Conservation (phyloP, 2,797 vertebrate species). For the Moxostoma hubbsi region DNA sequence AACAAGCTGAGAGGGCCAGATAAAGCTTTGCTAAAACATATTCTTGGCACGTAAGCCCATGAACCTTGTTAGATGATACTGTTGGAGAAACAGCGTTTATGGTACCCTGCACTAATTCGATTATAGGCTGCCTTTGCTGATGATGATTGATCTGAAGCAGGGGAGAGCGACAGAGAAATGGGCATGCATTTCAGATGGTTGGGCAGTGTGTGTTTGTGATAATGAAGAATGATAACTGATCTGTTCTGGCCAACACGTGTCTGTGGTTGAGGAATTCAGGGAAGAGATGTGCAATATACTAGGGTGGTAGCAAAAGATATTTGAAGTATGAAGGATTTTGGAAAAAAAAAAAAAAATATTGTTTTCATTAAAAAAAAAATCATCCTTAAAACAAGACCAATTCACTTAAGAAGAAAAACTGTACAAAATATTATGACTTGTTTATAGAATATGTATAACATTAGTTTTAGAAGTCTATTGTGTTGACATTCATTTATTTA, state of each 20-base stretch:
- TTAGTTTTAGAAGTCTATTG: background rate
- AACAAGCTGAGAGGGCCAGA: conserved; percentile 2
- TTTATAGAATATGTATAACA: background rate
- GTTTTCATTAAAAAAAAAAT: background rate
- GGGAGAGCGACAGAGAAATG: conserved; percentile 34
- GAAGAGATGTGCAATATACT: conserved; percentile 19
- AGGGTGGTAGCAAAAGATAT: background rate
- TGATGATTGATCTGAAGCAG: conserved; percentile 57
- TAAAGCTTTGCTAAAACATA: conserved; percentile 24
- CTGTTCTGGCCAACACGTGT: conserved; percentile 28
- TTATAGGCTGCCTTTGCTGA: conserved; percentile 40
- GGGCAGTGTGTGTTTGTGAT: conserved; percentile 42
- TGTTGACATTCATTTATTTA: conserved; percentile 1
- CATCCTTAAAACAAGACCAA: background rate
- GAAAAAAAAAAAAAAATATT: no score
- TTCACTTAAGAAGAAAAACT: background rate
- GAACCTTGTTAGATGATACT: conserved; percentile 53
- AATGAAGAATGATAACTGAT: conserved; percentile 61
- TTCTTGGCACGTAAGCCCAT: conserved; percentile 52
- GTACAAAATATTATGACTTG: background rate
- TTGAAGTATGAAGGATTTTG: background rate
- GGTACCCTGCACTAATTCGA: conserved; percentile 56
- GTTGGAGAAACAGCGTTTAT: conserved; percentile 58
- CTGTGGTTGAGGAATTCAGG: conserved; percentile 14
- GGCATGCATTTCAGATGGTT: conserved; percentile 64